phyloP scores from a whole-genome alignment of 2,113 vertebrate genomes.

The Pluvialis apricaria region DNA sequence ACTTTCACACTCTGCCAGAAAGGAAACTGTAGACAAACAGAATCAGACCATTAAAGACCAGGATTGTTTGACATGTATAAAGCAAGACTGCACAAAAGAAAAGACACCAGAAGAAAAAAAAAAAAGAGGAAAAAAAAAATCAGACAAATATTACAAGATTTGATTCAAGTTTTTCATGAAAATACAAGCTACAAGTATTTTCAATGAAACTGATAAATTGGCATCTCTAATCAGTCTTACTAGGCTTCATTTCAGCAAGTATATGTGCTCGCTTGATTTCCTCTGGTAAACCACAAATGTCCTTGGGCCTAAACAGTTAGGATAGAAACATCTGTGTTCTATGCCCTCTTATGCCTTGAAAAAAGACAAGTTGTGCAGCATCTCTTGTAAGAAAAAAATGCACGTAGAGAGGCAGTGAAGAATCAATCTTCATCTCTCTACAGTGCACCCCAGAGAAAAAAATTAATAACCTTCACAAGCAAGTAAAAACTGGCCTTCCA shows the following conservation, averaged over 20 bases:
- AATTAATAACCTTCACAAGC: background rate
- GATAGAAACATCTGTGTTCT: background rate
- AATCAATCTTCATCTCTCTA: background rate
- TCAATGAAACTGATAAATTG: background rate
- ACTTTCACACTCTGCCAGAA: background rate
- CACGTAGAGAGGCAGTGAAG: background rate
- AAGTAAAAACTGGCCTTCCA: background rate
- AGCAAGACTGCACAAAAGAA: background rate
- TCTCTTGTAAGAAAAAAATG: background rate
- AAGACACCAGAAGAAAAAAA: background rate
- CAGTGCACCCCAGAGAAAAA: background rate
- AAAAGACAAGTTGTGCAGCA: background rate
- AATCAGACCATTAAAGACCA: background rate
- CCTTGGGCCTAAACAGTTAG: background rate
- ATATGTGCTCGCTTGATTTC: rapidly evolving
- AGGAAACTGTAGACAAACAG: background rate
- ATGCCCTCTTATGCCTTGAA: background rate
- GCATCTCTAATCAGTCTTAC: background rate
- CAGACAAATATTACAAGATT: background rate
- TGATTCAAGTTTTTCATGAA: background rate
- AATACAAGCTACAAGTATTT: background rate
- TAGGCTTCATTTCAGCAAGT: background rate
- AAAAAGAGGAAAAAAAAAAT: background rate
- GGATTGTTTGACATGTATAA: background rate
- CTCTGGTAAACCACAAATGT: background rate